Percentiles rank a stretch among this genome's conserved stretches.
These are phyloP conservation scores for Amblyopsis rosae DNA, from an alignment of 2,113 vertebrate species.

Conservation along the genomic window DNA sequence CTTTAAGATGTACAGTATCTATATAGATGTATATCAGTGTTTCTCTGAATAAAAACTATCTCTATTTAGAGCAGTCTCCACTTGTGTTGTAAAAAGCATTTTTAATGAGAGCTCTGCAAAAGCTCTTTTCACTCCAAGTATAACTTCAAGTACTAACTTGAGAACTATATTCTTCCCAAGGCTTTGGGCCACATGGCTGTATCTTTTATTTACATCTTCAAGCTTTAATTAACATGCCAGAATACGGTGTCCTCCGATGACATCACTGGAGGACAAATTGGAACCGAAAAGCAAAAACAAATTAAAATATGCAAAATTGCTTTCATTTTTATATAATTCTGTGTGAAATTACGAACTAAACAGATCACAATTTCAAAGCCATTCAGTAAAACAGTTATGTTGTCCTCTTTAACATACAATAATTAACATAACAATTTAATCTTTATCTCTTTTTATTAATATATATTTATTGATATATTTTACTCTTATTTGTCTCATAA, in stretches of 20 bases:
- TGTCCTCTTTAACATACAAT: too few species aligned
- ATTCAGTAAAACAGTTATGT: too few species aligned
- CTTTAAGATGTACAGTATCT: too few species aligned
- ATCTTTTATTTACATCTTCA: neutral
- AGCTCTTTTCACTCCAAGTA: neutral
- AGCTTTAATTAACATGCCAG: neutral
- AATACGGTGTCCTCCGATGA: neutral
- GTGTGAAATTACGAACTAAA: neutral
- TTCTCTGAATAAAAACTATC: neutral
- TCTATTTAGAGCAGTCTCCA: neutral
- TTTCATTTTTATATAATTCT: neutral
- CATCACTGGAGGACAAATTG: neutral
- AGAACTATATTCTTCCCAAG: conserved; percentile 7
- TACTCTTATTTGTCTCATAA: too few species aligned
- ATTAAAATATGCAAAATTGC: neutral
- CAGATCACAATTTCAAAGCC: neutral
- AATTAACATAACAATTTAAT: too few species aligned
- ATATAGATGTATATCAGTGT: too few species aligned
- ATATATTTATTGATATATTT: too few species aligned
- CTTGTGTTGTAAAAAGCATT: neutral
- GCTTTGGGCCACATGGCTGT: neutral
- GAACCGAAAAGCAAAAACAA: conserved; percentile 1
- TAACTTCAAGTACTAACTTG: neutral
- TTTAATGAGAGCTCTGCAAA: neutral
- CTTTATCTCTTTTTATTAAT: too few species aligned